Base-by-base conservation (phyloP, 1,140 invertebrate species). In the Campoletis sonorensis region DNA sequence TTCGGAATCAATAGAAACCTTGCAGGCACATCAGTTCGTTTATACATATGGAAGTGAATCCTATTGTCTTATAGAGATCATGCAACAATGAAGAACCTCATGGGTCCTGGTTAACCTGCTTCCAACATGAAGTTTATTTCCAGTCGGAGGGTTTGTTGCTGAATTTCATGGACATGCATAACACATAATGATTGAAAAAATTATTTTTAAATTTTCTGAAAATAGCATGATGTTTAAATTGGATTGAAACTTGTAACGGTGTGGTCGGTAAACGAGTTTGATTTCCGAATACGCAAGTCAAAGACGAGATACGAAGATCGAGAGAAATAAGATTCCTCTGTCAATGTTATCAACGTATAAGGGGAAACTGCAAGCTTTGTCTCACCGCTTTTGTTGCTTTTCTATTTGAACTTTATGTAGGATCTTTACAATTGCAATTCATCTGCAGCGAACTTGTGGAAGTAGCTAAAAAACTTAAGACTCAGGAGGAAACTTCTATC, bases 111-210 rank as follows among this genome's bases (percentile, higher is more conserved):
- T n/a, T n/a, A 79, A 79, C 58, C n/a, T n/a, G n/a, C 61, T 68
- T 79, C 68, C 78, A 79, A 79, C 68, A 58, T 79, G 78, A 40
- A 79, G 78, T 79, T 79, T 67, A 67, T 79, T 79, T 79, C 37
- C 18, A 67, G 78, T 79, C 68, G 30, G 68, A 79, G 68, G 45
- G 58, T 79, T 79, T 21, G 61, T 54, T 10, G 16, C 7, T 58
- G 40, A 61, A 27, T 49, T 33, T 33, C 30, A 33, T 33, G 3
- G 7, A 33, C 7, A 4, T 7, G 3, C 30, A 2, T 7, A 33
- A 7, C 30, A 33, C 30, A 33, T 33, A 33, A 33, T 33, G 30
- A n/a, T n/a, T n/a, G n/a, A n/a, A n/a, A n/a, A n/a, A n/a, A n/a
- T n/a, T n/a, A 33, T 4, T 33, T 33, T 2, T 7, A 33, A 33